phyloP scores from a whole-genome alignment of 2,888 invertebrate genomes.

The Parnassius glacialis region DNA sequence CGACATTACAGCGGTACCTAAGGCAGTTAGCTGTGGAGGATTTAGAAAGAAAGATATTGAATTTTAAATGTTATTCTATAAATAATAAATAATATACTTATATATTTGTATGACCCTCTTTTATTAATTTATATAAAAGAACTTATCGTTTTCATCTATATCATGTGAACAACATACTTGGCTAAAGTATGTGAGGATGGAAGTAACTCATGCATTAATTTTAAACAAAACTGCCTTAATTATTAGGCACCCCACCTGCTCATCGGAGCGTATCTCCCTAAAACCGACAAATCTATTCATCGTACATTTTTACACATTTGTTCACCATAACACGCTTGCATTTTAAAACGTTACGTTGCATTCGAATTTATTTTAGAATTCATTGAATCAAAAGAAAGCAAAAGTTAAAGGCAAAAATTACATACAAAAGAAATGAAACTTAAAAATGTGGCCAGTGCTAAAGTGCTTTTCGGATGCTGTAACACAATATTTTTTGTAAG shows the following conservation, averaged over 20 bases:
- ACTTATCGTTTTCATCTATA: constrained; percentile 23
- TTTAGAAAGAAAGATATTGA: constrained; percentile 83
- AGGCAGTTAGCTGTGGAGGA: constrained; percentile 77
- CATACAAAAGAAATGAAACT: constrained; percentile 48
- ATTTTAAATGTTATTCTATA: constrained; percentile 69
- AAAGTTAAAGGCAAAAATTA: not conserved
- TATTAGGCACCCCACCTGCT: constrained; percentile 80
- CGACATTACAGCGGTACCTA: constrained; percentile 75
- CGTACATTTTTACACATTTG: constrained; percentile 60
- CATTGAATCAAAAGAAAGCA: not conserved
- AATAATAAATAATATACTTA: constrained; percentile 16
- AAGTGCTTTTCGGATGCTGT: constrained; percentile 84
- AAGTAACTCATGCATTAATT: constrained; percentile 67
- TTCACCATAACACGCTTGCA: constrained; percentile 45
- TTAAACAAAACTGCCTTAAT: constrained; percentile 76
- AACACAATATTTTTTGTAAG: constrained; percentile 85
- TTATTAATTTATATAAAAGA: not conserved
- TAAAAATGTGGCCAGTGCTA: constrained; percentile 78
- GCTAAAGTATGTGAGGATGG: constrained; percentile 28
- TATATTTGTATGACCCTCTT: constrained; percentile 9
- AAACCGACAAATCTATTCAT: constrained; percentile 76
- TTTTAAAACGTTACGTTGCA: constrained; percentile 30
- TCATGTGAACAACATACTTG: constrained; percentile 29
- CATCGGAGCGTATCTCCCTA: constrained; percentile 79
- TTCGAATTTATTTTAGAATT: not conserved